Conservation (phyloP, 2,113 vertebrate genomes). For the Tachycineta bicolor region DNA sequence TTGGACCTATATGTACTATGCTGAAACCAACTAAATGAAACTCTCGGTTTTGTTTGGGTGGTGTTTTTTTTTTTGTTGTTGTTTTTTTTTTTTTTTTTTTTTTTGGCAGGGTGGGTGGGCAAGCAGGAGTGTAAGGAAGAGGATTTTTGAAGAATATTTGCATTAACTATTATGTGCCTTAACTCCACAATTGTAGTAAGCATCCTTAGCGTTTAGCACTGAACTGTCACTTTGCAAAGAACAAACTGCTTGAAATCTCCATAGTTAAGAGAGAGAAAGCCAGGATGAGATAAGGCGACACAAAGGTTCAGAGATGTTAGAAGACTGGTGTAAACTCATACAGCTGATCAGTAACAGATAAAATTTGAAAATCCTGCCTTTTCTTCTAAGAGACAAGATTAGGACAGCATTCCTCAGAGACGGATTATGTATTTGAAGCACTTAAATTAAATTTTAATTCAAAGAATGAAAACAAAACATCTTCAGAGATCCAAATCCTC, state of each 20-base stretch:
- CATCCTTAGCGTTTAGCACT: background rate
- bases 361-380: constrained; percentile 44
- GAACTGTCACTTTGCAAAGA: background rate
- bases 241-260: background rate
- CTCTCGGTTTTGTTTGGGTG: background rate
- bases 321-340: background rate
- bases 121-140: background rate
- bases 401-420: constrained; percentile 33
- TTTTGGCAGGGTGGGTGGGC: accelerated
- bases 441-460: constrained; percentile 66
- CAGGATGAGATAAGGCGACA: constrained; percentile 14
- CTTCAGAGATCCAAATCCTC: constrained; percentile 19
- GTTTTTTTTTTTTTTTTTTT: too few relatives aligned
- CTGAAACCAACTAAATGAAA: background rate
- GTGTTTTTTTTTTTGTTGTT: background rate
- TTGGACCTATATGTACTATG: background rate
- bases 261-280: background rate
- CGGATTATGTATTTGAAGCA: constrained; percentile 25
- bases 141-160: background rate
- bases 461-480: constrained; percentile 62
- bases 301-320: constrained; percentile 1
- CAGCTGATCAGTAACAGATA: constrained; percentile 35
- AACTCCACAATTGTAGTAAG: background rate
- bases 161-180: background rate
- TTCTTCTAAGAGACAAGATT: constrained; percentile 36